Evolutionary conservation across 2,797 vertebrate species (phyloP).

Genomic region (Aldrovandia affinis): DNA sequence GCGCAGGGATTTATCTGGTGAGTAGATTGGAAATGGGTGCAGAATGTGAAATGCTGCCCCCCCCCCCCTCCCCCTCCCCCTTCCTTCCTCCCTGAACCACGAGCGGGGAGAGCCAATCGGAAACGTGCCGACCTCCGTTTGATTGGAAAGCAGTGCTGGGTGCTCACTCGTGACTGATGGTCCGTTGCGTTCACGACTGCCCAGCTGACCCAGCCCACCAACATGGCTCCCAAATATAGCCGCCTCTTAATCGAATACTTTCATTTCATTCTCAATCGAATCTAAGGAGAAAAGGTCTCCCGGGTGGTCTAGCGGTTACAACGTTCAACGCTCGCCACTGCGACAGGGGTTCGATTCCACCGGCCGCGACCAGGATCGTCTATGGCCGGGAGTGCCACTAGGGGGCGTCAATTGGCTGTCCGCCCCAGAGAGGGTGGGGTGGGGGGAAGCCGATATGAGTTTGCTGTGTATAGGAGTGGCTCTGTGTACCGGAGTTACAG

Average conservation of each 20-base stretch:
- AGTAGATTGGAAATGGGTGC: slow-evolving; percentile 51
- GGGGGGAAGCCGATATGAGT: too few relatives aligned
- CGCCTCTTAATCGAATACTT: background rate
- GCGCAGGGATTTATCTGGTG: slow-evolving; percentile 49
- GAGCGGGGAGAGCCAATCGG: slow-evolving; percentile 41
- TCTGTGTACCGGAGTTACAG: too few relatives aligned
- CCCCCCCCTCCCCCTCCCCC: background rate
- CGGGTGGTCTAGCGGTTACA: too few relatives aligned
- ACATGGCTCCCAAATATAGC: background rate
- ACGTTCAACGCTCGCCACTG: too few relatives aligned
- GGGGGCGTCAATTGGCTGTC: too few relatives aligned
- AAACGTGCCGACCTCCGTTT: slow-evolving; percentile 23
- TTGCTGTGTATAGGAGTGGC: too few relatives aligned
- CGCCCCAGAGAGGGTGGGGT: too few relatives aligned
- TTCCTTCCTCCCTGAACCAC: background rate
- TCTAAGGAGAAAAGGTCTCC: background rate
- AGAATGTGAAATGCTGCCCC: slow-evolving; percentile 51
- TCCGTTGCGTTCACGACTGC: slow-evolving; percentile 1
- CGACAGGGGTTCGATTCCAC: too few relatives aligned
- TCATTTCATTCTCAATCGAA: background rate
- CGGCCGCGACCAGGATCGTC: too few relatives aligned
- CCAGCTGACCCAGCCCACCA: background rate
- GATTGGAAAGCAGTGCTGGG: slow-evolving; percentile 10
- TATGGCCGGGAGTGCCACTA: too few relatives aligned
- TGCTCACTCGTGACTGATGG: background rate